Conservation (phyloP, 2,797 vertebrate genomes). For the Argya squamiceps region DNA sequence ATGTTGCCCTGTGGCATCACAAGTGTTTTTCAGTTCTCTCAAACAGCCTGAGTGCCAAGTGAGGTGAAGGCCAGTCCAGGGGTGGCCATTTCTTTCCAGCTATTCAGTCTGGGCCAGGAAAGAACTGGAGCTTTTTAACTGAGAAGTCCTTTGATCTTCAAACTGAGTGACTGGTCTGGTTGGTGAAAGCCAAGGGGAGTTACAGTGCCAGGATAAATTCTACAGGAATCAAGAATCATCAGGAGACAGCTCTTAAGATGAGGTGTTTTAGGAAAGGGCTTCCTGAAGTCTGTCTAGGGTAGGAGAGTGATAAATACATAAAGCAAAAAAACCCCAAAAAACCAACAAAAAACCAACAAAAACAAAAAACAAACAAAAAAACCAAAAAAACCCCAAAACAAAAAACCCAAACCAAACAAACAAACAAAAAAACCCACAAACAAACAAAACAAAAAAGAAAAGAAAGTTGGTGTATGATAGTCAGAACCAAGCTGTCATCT, state of each 20-base stretch:
- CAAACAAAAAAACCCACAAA: no score
- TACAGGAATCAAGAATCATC: background rate
- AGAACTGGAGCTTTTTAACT: background rate
- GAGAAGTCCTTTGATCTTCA: conserved; percentile 29
- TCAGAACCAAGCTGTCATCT: background rate
- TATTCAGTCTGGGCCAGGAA: conserved; percentile 1
- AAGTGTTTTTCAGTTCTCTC: background rate
- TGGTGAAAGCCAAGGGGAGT: conserved; percentile 9
- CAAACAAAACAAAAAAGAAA: no score
- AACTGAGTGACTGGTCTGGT: background rate
- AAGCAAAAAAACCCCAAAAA: background rate
- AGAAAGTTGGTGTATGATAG: background rate
- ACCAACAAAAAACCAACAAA: no score
- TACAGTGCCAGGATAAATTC: conserved; percentile 7
- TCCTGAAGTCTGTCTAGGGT: background rate
- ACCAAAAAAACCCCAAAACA: no score
- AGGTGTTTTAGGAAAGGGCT: background rate
- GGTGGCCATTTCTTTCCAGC: background rate
- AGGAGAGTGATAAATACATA: background rate
- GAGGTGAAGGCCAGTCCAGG: background rate
- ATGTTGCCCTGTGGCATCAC: background rate
- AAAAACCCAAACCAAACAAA: no score
- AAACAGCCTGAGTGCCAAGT: background rate
- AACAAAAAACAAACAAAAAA: no score
- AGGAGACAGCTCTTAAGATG: background rate